Evolutionary conservation across 2,888 invertebrate species (phyloP).

Genomic region (Anthrax anthrax): DNA sequence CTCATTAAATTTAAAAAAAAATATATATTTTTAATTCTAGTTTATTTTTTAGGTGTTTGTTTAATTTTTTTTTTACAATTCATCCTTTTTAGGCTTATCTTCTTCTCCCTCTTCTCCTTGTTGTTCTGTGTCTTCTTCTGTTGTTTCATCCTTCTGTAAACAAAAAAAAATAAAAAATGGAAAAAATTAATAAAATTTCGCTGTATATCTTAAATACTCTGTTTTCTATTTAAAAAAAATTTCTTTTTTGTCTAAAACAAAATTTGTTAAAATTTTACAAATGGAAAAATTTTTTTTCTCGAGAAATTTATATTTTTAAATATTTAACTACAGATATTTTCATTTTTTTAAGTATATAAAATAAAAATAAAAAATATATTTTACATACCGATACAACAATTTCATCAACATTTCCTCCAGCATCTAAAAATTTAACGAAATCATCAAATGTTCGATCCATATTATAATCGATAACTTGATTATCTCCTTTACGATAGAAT

Average conservation of each 20-base stretch:
- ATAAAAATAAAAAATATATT: neutral
- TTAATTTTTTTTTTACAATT: neutral
- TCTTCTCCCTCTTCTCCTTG: neutral
- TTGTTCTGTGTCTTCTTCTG: neutral
- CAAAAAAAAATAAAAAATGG: neutral
- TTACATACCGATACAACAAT: constrained; percentile 27
- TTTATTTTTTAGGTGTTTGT: no score
- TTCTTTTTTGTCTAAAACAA: no score
- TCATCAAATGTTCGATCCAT: constrained; percentile 91
- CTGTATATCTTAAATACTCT: no score
- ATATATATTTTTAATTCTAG: no score
- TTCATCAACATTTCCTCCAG: constrained; percentile 68
- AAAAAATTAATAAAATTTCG: no score
- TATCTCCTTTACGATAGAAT: constrained; percentile 83
- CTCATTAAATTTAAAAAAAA: no score
- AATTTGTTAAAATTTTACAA: no score
- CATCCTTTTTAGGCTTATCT: neutral
- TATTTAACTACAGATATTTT: no score
- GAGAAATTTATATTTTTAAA: no score
- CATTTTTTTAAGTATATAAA: neutral
- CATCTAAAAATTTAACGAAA: constrained; percentile 85
- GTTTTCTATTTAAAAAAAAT: no score
- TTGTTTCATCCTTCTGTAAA: neutral
- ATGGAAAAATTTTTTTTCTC: no score
- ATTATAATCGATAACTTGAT: constrained; percentile 79